Base-by-base conservation (phyloP, 1,140 invertebrate species). In the Armadillidium nasatum region DNA sequence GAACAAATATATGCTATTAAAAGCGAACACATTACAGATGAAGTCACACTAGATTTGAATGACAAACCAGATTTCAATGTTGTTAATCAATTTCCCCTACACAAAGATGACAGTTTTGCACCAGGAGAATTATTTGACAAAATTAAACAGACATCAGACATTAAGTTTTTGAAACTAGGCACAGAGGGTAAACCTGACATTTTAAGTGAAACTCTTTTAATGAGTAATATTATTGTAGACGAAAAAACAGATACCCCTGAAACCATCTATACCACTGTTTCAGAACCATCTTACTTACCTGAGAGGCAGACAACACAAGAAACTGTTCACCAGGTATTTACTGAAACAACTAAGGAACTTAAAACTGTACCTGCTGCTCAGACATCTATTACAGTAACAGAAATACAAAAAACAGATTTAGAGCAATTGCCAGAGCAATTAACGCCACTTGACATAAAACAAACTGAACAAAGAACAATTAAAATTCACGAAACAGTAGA, bases 291-390 rank as follows among this genome's bases (percentile, higher is more conserved):
- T 60, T 60, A 13, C 7, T 60, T 60, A 60, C 50, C 50, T 15
- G 50, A 60, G 50, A 60, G 19, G 50, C 50, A 60, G 50, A 60
- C 50, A 60, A 68, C 73, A 45, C 67, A 82, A 72, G 75, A 60
- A 60, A 60, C 19, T 60, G 50, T 60, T 60, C 50, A 60, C 11
- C 50, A 60, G 19, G 7, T 60, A 60, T 60, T 60, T 7, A 60
- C 50, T 60, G 50, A 60, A 4, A 60, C 50, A 60, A 15, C 50
- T 7, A 3, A 60, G 50, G 50, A 60, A 13, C 19, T 60, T 60
- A 60, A 19, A 15, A 60, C 50, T 60, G 7, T 15, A 60, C 50
- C 50, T 60, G 50, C 50, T 60, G 50, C 19, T 13, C 50, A 60
- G 19, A 19, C 50, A 60, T 4, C 50, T 60, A 19, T 60, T 60